Conservation (phyloP, 2,888 invertebrate genomes). For the Megaustenia siamemsis region DNA sequence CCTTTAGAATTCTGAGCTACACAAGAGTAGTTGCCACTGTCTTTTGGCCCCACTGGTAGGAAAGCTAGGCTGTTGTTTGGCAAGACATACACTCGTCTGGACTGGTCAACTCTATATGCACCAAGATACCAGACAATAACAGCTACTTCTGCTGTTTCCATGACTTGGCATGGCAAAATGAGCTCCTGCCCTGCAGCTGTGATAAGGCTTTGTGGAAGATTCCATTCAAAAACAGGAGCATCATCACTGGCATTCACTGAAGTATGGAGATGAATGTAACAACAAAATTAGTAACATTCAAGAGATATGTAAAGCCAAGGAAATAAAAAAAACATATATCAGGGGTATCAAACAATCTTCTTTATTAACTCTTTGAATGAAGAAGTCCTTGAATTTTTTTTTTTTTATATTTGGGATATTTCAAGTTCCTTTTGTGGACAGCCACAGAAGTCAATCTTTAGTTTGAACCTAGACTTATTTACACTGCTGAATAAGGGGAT, state of each 20-base stretch:
- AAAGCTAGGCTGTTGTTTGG: slow-evolving; percentile 69
- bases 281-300: background rate
- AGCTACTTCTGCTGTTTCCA: slow-evolving; percentile 58
- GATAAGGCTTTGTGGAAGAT: slow-evolving; percentile 57
- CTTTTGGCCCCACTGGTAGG: slow-evolving; percentile 52
- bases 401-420: too few species aligned
- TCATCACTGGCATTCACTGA: slow-evolving; percentile 57
- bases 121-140: slow-evolving; percentile 67
- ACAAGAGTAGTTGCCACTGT: slow-evolving; percentile 71
- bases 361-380: too few species aligned
- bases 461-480: too few species aligned
- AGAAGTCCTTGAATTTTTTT: too few species aligned
- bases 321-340: too few species aligned
- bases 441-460: too few species aligned
- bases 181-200: slow-evolving; percentile 61
- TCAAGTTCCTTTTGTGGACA: too few species aligned
- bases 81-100: slow-evolving; percentile 48
- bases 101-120: slow-evolving; percentile 56
- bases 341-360: too few species aligned
- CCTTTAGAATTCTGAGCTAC: slow-evolving; percentile 68
- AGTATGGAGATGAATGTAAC: background rate
- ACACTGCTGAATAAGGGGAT: too few species aligned
- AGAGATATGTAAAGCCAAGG: background rate
- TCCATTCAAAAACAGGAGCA: slow-evolving; percentile 61
- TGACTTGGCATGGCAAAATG: slow-evolving; percentile 66